Base-by-base conservation (phyloP, 92 coral and sea anemone genomes). In the Porites lobata region DNA sequence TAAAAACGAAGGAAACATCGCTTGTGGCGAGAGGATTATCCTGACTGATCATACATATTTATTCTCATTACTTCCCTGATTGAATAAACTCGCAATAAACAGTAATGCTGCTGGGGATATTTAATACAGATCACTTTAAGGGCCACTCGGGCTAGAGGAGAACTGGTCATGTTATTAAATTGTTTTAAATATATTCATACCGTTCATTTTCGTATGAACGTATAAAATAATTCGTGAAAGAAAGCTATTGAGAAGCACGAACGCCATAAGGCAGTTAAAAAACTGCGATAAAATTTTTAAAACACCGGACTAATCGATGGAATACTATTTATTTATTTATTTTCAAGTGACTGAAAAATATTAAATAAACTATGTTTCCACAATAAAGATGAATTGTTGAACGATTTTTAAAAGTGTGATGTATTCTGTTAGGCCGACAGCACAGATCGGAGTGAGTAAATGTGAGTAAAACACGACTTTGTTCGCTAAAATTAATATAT, bases 251-350 rank as follows among this genome's bases (percentile, higher is more conserved):
- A 38, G 47, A 38, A 4, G 47, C 47, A 38, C 47, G 47, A 7
- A 38, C 47, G 5, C 47, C 47, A 38, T 4, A 38, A 3, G 47
- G 47, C 47, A 38, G 47, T 38, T 38, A 0, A 38, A 81, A 81
- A 69, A 56, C 86, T 69, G 77, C 77, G 5, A 57, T 24, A 22
- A 69, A 69, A 57, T 18, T 13, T 38, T 38, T 18, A 69, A 69
- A 54, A 75, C 68, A 53, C 57, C 77, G 11, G 20, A 50, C 8
- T 69, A 54, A 61, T 69, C 50, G 82, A 78, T 78, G 71, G 71
- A 19, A 7, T 54, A 29, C 4, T 58, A 26, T 64, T 38, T 63
- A 78, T 2, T 75, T 75, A 75, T 7, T 56, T 76, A 76, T 81
- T 81, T 81, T 81, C 56, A 69, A 56, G 70, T 26, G 29, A 26